Percentiles rank a stretch among this genome's conserved stretches.
Evolutionary conservation across 64 coral and sea anemone species (phyloP).

Genomic region (Stylophora pistillata): DNA sequence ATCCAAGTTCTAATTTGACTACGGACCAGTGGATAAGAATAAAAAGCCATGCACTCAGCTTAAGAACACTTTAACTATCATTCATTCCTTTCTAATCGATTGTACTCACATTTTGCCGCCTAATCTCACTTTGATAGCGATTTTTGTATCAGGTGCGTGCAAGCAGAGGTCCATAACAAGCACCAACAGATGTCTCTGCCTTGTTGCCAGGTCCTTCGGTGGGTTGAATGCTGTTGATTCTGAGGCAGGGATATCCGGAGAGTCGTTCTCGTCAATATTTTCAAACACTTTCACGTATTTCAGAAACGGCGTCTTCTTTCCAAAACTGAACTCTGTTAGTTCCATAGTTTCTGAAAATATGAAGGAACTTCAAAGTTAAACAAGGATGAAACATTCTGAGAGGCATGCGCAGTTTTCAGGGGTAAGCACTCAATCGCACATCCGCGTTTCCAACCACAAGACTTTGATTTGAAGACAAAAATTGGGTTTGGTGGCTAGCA

Average conservation of each 20-base stretch:
- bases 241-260: slow-evolving; percentile 65
- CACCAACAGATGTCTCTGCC: slow-evolving; percentile 83
- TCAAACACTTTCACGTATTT: slow-evolving; percentile 94
- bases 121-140: slow-evolving; percentile 78
- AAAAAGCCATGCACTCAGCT: too few species aligned
- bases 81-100: too few species aligned
- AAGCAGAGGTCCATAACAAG: slow-evolving; percentile 89
- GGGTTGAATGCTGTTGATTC: slow-evolving; percentile 66
- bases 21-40: too few species aligned
- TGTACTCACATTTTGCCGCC: slow-evolving; percentile 90
- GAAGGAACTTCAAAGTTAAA: not conserved
- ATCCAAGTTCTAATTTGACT: too few species aligned
- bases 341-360: slow-evolving; percentile 80
- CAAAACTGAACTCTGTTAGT: slow-evolving; percentile 84
- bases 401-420: not conserved
- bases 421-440: too few species aligned
- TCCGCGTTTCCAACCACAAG: too few species aligned
- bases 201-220: slow-evolving; percentile 67
- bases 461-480: too few species aligned
- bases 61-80: too few species aligned
- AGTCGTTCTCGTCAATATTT: slow-evolving; percentile 85
- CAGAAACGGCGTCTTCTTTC: slow-evolving; percentile 86
- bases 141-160: slow-evolving; percentile 81
- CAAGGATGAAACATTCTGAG: not conserved
- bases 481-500: too few species aligned